Conservation (phyloP, 2,888 invertebrate species). For the Nomada fabriciana region DNA sequence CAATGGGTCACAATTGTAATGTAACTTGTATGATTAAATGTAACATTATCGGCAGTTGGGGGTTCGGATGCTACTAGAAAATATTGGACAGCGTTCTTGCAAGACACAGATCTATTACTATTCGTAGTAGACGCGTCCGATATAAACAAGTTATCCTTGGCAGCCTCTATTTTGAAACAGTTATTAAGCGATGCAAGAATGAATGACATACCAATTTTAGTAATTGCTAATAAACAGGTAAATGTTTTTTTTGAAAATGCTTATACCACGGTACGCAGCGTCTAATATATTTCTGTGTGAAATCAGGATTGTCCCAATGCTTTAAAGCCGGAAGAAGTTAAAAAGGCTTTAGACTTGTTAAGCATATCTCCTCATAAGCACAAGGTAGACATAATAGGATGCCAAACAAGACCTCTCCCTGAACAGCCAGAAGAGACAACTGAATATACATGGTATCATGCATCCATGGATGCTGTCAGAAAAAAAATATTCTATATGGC, state of each 20-base stretch:
- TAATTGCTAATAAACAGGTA: constrained; percentile 84
- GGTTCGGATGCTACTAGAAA: constrained; percentile 79
- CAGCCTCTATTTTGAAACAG: constrained; percentile 80
- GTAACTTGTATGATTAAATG: neutral
- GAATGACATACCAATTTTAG: constrained; percentile 81
- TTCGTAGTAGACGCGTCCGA: constrained; percentile 84
- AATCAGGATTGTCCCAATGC: constrained; percentile 80
- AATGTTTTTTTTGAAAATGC: constrained; percentile 17
- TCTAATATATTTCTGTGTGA: constrained; percentile 33
- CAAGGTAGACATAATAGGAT: constrained; percentile 81
- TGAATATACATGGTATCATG: constrained; percentile 73
- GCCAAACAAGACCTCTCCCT: constrained; percentile 77
- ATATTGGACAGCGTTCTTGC: constrained; percentile 83
- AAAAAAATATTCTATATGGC: constrained; percentile 78
- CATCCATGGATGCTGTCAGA: constrained; percentile 74
- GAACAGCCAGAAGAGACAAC: constrained; percentile 53
- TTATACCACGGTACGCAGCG: neutral
- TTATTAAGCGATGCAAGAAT: constrained; percentile 82
- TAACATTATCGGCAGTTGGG: constrained; percentile 76
- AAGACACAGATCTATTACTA: constrained; percentile 83
- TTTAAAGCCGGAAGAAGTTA: constrained; percentile 79
- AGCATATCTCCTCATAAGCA: constrained; percentile 82
- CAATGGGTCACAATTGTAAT: no score
- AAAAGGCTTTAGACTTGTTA: constrained; percentile 81
- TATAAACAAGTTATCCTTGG: constrained; percentile 77